A percentile compares a stretch with the other conserved stretches of the same genome.
Evolutionary conservation across 1,140 invertebrate species (phyloP).

Genomic region (Monochamus saltuarius): DNA sequence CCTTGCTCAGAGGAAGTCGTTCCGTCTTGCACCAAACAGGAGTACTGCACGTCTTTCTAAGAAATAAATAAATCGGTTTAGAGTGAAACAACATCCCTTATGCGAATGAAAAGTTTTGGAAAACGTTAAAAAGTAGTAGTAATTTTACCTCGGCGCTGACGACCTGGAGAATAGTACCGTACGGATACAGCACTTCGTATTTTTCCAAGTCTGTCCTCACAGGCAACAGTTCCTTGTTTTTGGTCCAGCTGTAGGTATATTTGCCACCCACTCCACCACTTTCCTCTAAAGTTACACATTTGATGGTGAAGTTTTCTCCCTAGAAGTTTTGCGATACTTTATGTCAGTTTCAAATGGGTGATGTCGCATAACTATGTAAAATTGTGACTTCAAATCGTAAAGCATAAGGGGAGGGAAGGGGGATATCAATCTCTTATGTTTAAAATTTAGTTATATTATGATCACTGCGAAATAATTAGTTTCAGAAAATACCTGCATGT

Average conservation of each 20-base stretch:
- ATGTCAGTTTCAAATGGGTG: no score
- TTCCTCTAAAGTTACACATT: slow-evolving; percentile 63
- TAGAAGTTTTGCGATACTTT: slow-evolving; percentile 38
- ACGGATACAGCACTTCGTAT: slow-evolving; percentile 77
- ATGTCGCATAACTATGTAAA: no score
- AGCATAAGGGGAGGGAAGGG: no score
- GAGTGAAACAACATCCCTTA: slow-evolving; percentile 8
- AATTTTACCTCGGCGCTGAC: slow-evolving; percentile 71
- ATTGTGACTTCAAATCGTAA: no score
- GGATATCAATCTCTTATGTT: no score
- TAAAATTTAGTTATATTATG: no score
- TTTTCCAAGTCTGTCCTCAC: slow-evolving; percentile 69
- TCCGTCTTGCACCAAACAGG: slow-evolving; percentile 60
- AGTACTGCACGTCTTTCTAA: slow-evolving; percentile 65
- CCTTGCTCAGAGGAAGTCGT: slow-evolving; percentile 59
- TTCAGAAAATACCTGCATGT: no score
- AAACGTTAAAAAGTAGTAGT: no score
- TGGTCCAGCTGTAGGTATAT: slow-evolving; percentile 78
- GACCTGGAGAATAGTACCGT: slow-evolving; percentile 76
- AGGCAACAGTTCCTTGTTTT: slow-evolving; percentile 70
- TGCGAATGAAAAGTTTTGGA: no score
- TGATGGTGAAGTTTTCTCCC: slow-evolving; percentile 67
- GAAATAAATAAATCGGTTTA: slow-evolving; percentile 1
- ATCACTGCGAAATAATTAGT: no score
- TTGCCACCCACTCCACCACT: slow-evolving; percentile 53